Base-by-base conservation (phyloP, 2,888 invertebrate species). In the Dysmachus trigonus region DNA sequence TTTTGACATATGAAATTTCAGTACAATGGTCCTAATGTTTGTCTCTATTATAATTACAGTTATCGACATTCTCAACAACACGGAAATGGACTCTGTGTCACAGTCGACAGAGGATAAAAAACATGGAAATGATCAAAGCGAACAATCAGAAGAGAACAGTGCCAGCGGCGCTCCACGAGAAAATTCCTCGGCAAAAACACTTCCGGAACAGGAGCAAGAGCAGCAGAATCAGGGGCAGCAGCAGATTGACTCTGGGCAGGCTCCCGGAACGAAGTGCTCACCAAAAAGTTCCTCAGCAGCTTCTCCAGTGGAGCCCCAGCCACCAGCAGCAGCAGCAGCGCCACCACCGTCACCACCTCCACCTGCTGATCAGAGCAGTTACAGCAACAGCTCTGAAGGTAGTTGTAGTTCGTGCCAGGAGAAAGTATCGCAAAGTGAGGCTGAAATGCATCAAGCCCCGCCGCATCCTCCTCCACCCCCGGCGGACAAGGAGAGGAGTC, bases 21-120 rank as follows among this genome's bases (percentile, higher is more conserved):
- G 47, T 47, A 5, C 18, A 47, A 4, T 47, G 15, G 18, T n/a
- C 18, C 6, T 47, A 47, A 47, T 47, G 47, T 47, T 47, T 18
- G 0, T 18, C 47, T 47, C n/a, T 47, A 4, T 47, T 47, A n/a
- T 18, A 47, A 62, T 76, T 76, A 22, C 81, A 87, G 87, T 85
- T 85, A 76, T 85, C 85, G 41, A 71, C 62, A 86, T 81, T 84
- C 71, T 86, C 62, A 83, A 72, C 71, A 62, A 27, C 83, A 83
- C 71, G 82, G 87, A 87, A 87, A 87, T 87, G 87, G 87, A 87
- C 86, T 74, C 87, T 87, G 86, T 86, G 53, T 81, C 82, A 62
- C 85, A 86, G 74, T 73, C 76, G 22, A 76, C 87, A 87, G 87
- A 87, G 86, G 86, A 85, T 85, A 76, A 53, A 31, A 51, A 76